A percentile compares a stretch with the other conserved stretches of the same genome.
phyloP scores from a whole-genome alignment of 2,113 vertebrate species.

The Notechis scutatus region DNA sequence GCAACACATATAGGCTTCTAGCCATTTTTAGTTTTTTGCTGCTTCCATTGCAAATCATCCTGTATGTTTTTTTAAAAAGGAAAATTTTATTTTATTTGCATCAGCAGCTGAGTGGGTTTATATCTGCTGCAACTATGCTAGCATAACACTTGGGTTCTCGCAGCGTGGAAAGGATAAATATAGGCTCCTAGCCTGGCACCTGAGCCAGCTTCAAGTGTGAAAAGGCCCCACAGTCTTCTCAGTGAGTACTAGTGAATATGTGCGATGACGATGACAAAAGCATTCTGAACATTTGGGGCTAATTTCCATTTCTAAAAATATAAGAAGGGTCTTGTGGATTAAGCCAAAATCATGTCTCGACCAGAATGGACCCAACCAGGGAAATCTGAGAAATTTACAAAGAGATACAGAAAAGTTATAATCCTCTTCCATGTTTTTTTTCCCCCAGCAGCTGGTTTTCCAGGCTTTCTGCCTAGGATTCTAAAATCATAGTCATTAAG shows the following conservation, averaged over 20 bases:
- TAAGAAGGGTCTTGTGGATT: neutral
- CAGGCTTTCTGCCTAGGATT: neutral
- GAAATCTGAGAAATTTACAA: neutral
- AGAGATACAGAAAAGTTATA: neutral
- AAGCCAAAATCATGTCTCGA: neutral
- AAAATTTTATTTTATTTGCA: constrained; percentile 17
- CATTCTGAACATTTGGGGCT: neutral
- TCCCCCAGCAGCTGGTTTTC: neutral
- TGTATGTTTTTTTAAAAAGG: constrained; percentile 53
- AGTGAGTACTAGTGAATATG: neutral
- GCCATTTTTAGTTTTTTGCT: constrained; percentile 48
- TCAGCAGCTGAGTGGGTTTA: constrained; percentile 31
- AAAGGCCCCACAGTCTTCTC: neutral
- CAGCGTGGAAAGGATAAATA: neutral
- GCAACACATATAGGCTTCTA: constrained; percentile 55
- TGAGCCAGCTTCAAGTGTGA: neutral
- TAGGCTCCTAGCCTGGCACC: neutral
- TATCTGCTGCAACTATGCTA: neutral
- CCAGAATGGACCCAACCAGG: neutral
- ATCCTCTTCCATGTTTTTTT: neutral
- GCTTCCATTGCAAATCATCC: constrained; percentile 60
- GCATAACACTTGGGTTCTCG: neutral
- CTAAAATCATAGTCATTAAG: neutral
- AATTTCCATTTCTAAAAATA: neutral
- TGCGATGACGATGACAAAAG: neutral